Evolutionary conservation across 2,888 invertebrate species (phyloP).

Genomic region (Ceriagrion tenellum): DNA sequence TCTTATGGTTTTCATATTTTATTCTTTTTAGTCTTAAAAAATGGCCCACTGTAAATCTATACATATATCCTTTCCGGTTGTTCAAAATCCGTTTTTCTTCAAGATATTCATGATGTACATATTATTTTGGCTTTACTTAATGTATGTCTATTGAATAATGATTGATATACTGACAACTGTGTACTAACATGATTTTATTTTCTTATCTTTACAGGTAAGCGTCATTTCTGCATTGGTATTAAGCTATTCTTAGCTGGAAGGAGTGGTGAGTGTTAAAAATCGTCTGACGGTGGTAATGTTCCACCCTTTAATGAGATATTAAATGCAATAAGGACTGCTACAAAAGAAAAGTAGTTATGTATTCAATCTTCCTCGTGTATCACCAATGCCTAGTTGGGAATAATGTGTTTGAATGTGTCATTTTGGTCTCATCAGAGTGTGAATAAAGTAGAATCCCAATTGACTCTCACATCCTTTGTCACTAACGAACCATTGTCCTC

Average conservation of each 20-base stretch:
- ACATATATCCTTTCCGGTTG: too few species aligned
- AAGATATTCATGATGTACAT: too few species aligned
- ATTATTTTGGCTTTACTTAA: too few species aligned
- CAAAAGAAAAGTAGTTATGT: too few species aligned
- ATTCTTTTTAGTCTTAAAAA: too few species aligned
- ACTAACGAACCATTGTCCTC: constrained; percentile 13
- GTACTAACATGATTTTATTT: background rate
- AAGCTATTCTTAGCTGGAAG: background rate
- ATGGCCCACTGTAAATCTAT: too few species aligned
- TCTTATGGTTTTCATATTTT: too few species aligned
- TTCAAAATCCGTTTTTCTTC: too few species aligned
- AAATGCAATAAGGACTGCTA: background rate
- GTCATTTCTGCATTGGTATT: background rate
- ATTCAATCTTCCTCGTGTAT: background rate
- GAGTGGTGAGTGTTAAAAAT: background rate
- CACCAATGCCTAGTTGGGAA: background rate
- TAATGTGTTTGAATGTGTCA: background rate
- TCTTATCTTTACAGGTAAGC: background rate
- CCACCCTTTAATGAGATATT: background rate
- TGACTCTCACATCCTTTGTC: background rate
- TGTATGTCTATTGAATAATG: too few species aligned
- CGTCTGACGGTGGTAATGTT: background rate
- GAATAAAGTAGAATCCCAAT: background rate
- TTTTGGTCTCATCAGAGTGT: background rate
- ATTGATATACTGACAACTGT: background rate